Evolutionary conservation across 2,888 invertebrate genomes (phyloP).

Genomic region (Lepeophtheirus nordmannii): DNA sequence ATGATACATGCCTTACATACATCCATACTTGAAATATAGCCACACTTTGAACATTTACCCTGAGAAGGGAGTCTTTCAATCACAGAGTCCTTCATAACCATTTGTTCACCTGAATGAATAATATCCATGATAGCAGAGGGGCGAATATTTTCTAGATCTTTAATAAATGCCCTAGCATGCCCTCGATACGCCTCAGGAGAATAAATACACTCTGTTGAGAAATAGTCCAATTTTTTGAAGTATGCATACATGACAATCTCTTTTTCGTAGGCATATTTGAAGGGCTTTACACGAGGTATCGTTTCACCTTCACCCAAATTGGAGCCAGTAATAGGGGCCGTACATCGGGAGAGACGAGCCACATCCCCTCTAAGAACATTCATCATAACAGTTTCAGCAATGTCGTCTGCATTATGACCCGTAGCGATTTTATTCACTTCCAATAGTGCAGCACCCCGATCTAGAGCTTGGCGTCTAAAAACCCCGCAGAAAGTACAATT

Average conservation of each 20-base stretch:
- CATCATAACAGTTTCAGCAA: slow-evolving; percentile 96
- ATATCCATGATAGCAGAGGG: slow-evolving; percentile 84
- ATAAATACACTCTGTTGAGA: slow-evolving; percentile 96
- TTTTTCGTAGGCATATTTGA: slow-evolving; percentile 95
- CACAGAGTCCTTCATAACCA: slow-evolving; percentile 17
- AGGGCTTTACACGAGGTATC: slow-evolving; percentile 81
- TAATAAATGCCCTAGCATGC: slow-evolving; percentile 71
- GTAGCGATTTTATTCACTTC: slow-evolving; percentile 86
- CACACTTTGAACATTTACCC: slow-evolving; percentile 65
- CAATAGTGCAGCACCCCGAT: slow-evolving; percentile 75
- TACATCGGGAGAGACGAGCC: slow-evolving; percentile 78
- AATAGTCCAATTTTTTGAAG: slow-evolving; percentile 85
- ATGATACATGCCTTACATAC: slow-evolving; percentile 93
- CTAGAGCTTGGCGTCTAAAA: slow-evolving; percentile 85
- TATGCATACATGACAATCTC: slow-evolving; percentile 99
- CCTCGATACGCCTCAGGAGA: slow-evolving; percentile 95
- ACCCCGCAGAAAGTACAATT: slow-evolving; percentile 95
- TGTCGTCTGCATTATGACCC: slow-evolving; percentile 91
- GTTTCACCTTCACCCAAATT: slow-evolving; percentile 48
- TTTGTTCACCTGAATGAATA: slow-evolving; percentile 50
- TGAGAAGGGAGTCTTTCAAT: slow-evolving; percentile 45
- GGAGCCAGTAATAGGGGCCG: slow-evolving; percentile 64
- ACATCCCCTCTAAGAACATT: slow-evolving; percentile 92
- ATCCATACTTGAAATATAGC: slow-evolving; percentile 67
- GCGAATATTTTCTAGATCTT: slow-evolving; percentile 84